Conservation (phyloP, 2,113 vertebrate genomes). For the Leucosticte australis region DNA sequence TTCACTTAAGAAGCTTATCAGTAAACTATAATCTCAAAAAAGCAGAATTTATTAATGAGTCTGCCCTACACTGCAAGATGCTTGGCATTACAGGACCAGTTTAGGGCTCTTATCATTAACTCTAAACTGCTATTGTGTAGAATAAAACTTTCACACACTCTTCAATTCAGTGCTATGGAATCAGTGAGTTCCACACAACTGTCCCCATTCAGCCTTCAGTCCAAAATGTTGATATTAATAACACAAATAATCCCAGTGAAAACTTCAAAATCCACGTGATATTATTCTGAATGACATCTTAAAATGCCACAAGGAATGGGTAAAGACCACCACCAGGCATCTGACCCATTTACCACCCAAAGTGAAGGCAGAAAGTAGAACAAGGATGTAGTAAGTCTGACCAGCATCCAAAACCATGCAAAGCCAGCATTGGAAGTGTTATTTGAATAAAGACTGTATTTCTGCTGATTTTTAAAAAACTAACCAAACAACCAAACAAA, state of each 20-base stretch:
- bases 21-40: neutral
- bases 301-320: fast-evolving
- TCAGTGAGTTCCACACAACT: neutral
- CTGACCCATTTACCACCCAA: neutral
- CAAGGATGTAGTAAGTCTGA: neutral
- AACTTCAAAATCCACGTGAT: neutral
- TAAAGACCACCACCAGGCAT: neutral
- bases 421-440: fast-evolving
- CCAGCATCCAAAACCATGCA: neutral
- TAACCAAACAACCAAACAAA: neutral
- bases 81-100: neutral
- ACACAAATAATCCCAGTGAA: neutral
- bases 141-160: neutral
- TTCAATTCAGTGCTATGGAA: neutral
- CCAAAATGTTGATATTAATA: neutral
- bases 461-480: neutral
- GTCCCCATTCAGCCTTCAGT: neutral
- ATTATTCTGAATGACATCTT: neutral
- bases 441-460: neutral
- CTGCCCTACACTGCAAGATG: neutral
- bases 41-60: neutral
- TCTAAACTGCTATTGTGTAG: neutral
- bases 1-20: neutral
- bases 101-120: neutral
- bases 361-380: neutral